Conservation (phyloP, 2,888 invertebrate genomes). For the Metallyticus violacea region DNA sequence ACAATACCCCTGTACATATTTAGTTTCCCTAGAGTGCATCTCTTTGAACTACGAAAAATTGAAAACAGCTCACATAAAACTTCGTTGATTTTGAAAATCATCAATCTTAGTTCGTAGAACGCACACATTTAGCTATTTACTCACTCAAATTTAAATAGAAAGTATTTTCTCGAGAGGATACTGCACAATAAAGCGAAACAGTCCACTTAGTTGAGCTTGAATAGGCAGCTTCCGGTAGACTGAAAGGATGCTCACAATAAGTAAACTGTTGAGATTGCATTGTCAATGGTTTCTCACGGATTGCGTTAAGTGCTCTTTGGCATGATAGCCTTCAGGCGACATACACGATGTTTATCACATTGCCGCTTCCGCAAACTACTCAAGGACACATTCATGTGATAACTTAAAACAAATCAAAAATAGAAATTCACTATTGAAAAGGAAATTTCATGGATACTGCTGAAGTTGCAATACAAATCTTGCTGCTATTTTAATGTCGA, state of each 20-base stretch:
- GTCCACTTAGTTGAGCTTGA: background rate
- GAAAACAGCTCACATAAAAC: background rate
- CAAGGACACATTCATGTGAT: background rate
- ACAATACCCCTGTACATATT: too few species aligned
- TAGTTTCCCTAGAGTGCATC: background rate
- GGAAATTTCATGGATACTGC: too few species aligned
- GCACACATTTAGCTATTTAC: background rate
- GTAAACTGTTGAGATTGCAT: background rate
- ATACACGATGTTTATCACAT: too few species aligned
- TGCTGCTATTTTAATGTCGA: too few species aligned
- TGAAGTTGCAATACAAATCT: too few species aligned
- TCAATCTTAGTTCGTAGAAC: background rate
- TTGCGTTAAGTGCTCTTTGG: background rate
- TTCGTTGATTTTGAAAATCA: background rate
- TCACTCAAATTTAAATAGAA: background rate
- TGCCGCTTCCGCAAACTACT: too few species aligned
- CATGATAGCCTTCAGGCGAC: background rate
- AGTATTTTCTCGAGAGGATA: background rate
- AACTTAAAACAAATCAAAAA: too few species aligned
- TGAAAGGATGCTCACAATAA: background rate
- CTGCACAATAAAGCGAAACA: background rate
- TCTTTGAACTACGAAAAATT: background rate
- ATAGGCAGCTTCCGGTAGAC: background rate
- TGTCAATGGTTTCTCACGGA: background rate
- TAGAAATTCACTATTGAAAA: too few species aligned